phyloP scores from a whole-genome alignment of 2,113 vertebrate species.

The Sorex araneus region DNA sequence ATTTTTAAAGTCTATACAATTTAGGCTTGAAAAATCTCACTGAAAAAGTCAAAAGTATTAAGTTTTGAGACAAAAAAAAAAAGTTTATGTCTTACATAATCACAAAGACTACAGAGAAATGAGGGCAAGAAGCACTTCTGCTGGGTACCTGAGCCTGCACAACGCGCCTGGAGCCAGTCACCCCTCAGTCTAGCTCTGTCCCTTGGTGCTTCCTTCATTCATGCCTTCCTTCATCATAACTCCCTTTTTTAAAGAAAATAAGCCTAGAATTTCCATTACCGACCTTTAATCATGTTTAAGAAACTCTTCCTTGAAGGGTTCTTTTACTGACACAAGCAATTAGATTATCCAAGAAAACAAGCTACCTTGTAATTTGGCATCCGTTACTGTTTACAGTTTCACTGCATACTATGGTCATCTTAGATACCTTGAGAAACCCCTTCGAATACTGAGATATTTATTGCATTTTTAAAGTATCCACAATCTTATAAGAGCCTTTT shows the following conservation, averaged over 20 bases:
- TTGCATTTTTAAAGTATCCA: constrained; percentile 85
- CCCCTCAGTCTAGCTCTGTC: neutral
- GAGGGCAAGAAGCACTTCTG: constrained; percentile 60
- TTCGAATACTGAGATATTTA: constrained; percentile 89
- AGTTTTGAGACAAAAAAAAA: neutral
- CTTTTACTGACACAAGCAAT: constrained; percentile 62
- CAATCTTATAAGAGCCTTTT: constrained; percentile 62
- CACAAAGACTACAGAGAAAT: constrained; percentile 63
- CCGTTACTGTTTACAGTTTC: constrained; percentile 67
- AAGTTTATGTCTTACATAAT: constrained; percentile 58
- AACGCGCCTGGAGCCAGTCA: neutral
- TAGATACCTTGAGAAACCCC: constrained; percentile 87
- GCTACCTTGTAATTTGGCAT: constrained; percentile 84
- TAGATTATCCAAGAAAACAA: constrained; percentile 72
- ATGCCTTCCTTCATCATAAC: neutral
- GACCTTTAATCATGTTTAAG: constrained; percentile 57
- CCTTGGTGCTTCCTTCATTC: neutral
- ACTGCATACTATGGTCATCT: constrained; percentile 52
- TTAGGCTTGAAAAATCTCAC: constrained; percentile 64
- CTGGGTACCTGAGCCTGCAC: constrained; percentile 62
- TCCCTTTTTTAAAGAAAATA: constrained; percentile 67
- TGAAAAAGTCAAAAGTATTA: constrained; percentile 51
- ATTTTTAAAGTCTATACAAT: constrained; percentile 68
- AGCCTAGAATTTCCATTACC: constrained; percentile 66
- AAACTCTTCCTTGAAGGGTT: constrained; percentile 72